Base-by-base conservation (phyloP, 2,888 invertebrate species). In the Lepeophtheirus nordmannii region DNA sequence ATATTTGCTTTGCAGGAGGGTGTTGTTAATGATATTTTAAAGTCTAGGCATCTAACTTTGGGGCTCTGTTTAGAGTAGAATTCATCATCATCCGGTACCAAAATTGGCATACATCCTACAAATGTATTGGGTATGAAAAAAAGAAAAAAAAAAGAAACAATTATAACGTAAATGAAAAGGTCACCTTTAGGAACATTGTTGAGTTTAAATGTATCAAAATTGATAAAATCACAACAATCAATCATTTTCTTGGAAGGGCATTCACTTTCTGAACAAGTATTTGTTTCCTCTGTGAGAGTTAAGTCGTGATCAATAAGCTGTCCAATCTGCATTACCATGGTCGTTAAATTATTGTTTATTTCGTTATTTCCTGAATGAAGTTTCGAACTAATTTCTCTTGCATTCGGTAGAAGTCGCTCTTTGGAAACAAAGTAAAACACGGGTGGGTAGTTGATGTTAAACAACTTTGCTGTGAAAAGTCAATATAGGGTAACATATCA, bases 21-120 rank as follows among this genome's bases (percentile, higher is more conserved):
- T 3, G 56, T 10, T 5, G 20, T 20, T 14, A 37, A 53, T 12
- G 63, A 63, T 14, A 41, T 20, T 30, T 63, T 63, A 53, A 63
- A 63, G 12, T 63, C 63, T 11, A 63, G 37, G 22, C 63, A 63
- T 10, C 37, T 22, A 38, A 38, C 37, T 30, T 46, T 83, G 58
- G 84, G 74, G 71, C 84, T 85, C 71, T 82, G 83, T 11, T 78
- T 72, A 68, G 81, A 78, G 74, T 83, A 85, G 74, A 82, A 84
- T 0, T 86, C 84, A 76, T 90, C 88, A 41, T 72, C 69, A 2
- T 66, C 56, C 1, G 71, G 69, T 53, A 89, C 77, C 0, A 75
- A 72, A 0, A 90, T 87, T 0, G 89, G 85, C 76, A 85, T 88
- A 74, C 90, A 90, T 20, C 37, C 56, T 38, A 30, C 7, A 8